Conservation (phyloP, 2,888 invertebrate genomes). For the Brachyptera putata region DNA sequence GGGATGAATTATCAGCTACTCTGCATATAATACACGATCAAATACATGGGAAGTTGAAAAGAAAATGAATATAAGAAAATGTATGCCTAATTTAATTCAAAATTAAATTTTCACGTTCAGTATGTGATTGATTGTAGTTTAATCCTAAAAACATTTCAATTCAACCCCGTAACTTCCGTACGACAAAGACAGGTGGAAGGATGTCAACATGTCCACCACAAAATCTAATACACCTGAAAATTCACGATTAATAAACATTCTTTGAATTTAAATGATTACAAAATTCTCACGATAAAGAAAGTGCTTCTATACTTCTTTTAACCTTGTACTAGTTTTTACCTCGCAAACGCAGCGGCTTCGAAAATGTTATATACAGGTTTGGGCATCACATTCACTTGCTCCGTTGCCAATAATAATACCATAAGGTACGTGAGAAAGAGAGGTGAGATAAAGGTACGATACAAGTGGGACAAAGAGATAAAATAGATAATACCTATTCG, state of each 20-base stretch:
- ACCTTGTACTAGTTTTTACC: slow-evolving; percentile 1
- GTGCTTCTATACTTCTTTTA: too few relatives aligned
- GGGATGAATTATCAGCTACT: too few relatives aligned
- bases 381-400: slow-evolving; percentile 8
- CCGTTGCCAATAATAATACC: slow-evolving; percentile 1
- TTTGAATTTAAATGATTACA: slow-evolving; percentile 5
- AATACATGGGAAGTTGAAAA: too few relatives aligned
- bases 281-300: slow-evolving; percentile 8
- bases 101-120: too few relatives aligned
- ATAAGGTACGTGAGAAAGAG: neutral
- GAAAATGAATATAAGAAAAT: too few relatives aligned
- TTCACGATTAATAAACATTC: neutral
- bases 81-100: too few relatives aligned
- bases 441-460: too few relatives aligned
- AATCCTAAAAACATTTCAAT: neutral
- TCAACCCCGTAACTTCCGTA: neutral
- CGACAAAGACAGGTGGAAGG: slow-evolving; percentile 1
- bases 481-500: neutral
- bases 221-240: neutral
- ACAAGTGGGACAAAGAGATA: neutral
- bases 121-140: too few relatives aligned
- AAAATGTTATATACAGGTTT: slow-evolving; percentile 1
- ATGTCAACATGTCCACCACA: neutral
- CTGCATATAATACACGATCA: too few relatives aligned
- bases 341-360: too few relatives aligned